A percentile compares a stretch with the other conserved stretches of the same genome.
These are phyloP conservation scores for Lamproptera curius DNA, from an alignment of 2,888 invertebrate species.

Conservation along the genomic window DNA sequence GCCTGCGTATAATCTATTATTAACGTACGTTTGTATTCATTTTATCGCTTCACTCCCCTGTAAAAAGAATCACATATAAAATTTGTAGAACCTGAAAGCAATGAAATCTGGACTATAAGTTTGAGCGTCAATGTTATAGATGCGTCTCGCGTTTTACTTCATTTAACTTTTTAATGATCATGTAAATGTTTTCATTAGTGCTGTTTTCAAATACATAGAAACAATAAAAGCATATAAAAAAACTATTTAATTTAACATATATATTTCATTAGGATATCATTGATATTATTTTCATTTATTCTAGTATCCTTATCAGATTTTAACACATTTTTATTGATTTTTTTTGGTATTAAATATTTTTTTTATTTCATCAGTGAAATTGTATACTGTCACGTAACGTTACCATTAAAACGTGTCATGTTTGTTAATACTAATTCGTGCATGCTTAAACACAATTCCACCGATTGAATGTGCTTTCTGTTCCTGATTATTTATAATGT, in stretches of 20 bases:
- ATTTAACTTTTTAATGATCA: conserved; percentile 19
- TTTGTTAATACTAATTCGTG: background rate
- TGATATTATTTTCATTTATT: too few relatives aligned
- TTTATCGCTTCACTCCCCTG: background rate
- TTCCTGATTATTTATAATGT: conserved; percentile 3
- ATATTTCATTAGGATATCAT: too few relatives aligned
- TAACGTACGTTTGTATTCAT: background rate
- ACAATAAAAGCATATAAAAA: too few relatives aligned
- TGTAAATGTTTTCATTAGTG: too few relatives aligned
- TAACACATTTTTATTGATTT: too few relatives aligned
- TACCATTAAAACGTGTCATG: background rate
- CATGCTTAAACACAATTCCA: background rate
- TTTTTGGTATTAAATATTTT: too few relatives aligned
- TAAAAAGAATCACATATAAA: background rate
- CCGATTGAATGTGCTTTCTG: background rate
- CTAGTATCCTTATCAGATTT: too few relatives aligned
- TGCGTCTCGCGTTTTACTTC: conserved; percentile 9
- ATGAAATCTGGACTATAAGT: conserved; percentile 2
- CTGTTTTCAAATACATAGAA: too few relatives aligned
- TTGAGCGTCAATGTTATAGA: background rate
- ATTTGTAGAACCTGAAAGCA: background rate
- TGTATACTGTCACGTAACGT: background rate
- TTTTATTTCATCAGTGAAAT: background rate
- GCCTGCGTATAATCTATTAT: background rate
- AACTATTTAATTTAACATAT: too few relatives aligned